phyloP scores from a whole-genome alignment of 2,797 vertebrate species.

The Sebastes melanostomus region DNA sequence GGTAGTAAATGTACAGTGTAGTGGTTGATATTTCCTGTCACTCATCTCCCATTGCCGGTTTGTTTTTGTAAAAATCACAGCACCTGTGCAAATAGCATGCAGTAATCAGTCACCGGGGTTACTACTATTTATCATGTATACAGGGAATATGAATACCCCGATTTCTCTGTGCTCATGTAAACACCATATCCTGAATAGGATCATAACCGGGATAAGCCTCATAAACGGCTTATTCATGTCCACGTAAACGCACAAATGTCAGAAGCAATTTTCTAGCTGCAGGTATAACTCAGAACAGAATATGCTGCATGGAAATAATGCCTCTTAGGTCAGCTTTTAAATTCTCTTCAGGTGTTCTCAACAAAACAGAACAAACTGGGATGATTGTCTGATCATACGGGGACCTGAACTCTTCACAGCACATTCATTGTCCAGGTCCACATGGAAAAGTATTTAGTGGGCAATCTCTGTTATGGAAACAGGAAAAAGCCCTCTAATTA shows the following conservation, averaged over 20 bases:
- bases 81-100: neutral
- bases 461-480: neutral
- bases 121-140: neutral
- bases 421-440: neutral
- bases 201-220: neutral
- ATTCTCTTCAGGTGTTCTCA: neutral
- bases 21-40: neutral
- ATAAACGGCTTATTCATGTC: neutral
- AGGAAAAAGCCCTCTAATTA: neutral
- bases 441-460: neutral
- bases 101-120: neutral
- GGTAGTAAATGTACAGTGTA: too few species aligned
- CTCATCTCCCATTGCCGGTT: neutral
- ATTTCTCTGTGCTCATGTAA: neutral
- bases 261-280: slow-evolving; percentile 6
- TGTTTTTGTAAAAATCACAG: neutral
- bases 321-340: neutral
- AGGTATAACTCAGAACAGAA: neutral
- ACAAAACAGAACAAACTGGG: neutral
- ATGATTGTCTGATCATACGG: neutral
- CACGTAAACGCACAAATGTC: neutral
- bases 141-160: neutral
- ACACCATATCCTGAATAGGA: neutral
- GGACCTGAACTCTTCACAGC: neutral
- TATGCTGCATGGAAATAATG: neutral